Base-by-base conservation (phyloP, 2,888 invertebrate genomes). In the Clivina fossor region DNA sequence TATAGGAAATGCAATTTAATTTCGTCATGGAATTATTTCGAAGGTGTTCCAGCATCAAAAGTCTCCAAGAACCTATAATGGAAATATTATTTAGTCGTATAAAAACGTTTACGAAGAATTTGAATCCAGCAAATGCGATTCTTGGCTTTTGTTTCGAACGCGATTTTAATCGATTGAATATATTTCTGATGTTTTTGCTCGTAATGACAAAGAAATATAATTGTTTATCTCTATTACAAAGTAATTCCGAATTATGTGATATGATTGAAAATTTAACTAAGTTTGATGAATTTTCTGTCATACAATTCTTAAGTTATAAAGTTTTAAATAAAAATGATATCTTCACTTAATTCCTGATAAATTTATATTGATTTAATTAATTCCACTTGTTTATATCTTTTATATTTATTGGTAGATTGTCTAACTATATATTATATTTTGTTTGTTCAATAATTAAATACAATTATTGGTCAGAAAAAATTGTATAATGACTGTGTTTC, bases 281-380 rank as follows among this genome's bases (percentile, higher is more conserved):
- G 9, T 22, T 28, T 2, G 35, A 44, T 18, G 44, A 44, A 19
- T 53, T 37, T 20, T 53, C 37, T 35, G 4, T 18, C 1, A 26
- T 53, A 44, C 19, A 8, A 22, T 37, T 44, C 28, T 53, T 53
- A 35, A 37, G 28, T 35, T 28, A 35, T 13, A 53, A 53, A 44
- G 35, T 24, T 15, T 47, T 20, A 33, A 19, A 15, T 22, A 3
- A n/a, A n/a, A n/a, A n/a, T n/a, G n/a, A n/a, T n/a, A n/a, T n/a
- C n/a, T n/a, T n/a, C n/a, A n/a, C n/a, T n/a, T n/a, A n/a, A n/a
- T n/a, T n/a, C n/a, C n/a, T 16, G 18, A 19, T 44, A 44, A 44
- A 15, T n/a, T 44, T 26, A 38, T 4, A 32, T 32, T 32, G 11
- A n/a, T 32, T 32, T 32, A 32, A 32, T 32, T 7, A 32, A 4